Evolutionary conservation across 2,888 invertebrate genomes (phyloP).

Genomic region (Trissolcus brochymenae): DNA sequence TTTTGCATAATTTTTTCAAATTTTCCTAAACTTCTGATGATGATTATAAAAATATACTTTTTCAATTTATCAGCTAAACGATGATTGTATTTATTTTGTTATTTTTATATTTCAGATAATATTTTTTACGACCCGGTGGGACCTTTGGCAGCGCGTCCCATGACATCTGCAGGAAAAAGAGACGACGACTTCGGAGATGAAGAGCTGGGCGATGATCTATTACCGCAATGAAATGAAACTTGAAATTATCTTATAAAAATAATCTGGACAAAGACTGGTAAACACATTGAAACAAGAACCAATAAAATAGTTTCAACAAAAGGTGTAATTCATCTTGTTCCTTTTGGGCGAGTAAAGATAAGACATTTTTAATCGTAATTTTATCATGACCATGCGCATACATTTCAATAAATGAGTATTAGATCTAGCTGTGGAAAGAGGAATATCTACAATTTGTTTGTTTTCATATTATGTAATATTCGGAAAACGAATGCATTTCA

Average conservation of each 20-base stretch:
- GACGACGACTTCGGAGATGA: slow-evolving; percentile 85
- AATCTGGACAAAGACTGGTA: slow-evolving; percentile 21
- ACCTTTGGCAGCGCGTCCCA: slow-evolving; percentile 78
- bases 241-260: background rate
- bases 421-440: slow-evolving; percentile 2
- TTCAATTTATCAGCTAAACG: too few relatives aligned
- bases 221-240: slow-evolving; percentile 80
- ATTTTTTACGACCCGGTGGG: slow-evolving; percentile 80
- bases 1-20: background rate
- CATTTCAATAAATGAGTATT: slow-evolving; percentile 17
- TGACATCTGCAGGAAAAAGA: slow-evolving; percentile 79
- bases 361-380: slow-evolving; percentile 20
- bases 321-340: slow-evolving; percentile 34
- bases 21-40: background rate
- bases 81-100: background rate
- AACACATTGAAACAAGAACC: slow-evolving; percentile 13
- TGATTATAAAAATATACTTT: background rate
- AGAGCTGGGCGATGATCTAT: slow-evolving; percentile 84
- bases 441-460: slow-evolving; percentile 1
- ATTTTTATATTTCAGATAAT: slow-evolving; percentile 73
- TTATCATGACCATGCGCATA: slow-evolving; percentile 24
- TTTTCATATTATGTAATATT: slow-evolving; percentile 10
- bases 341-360: slow-evolving; percentile 2
- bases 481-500: background rate
- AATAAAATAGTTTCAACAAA: slow-evolving; percentile 14